phyloP scores from a whole-genome alignment of 53 echinoderm and acorn worm species.

The Zoroaster sp. region DNA sequence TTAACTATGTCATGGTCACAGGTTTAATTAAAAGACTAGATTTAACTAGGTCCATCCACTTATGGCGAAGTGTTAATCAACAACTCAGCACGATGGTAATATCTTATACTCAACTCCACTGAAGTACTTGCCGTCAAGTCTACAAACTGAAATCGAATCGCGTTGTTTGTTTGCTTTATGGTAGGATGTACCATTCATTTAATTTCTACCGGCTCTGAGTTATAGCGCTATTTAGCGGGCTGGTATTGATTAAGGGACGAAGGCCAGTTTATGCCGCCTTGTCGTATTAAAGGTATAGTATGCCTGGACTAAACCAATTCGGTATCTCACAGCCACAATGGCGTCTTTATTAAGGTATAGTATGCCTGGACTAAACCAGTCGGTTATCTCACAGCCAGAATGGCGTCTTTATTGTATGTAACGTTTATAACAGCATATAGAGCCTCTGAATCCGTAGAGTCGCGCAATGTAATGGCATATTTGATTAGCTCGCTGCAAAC shows the following conservation, averaged over 20 bases:
- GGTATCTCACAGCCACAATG: conserved; percentile 16
- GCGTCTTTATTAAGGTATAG: background rate
- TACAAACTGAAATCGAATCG: conserved; percentile 1
- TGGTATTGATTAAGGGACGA: conserved; percentile 21
- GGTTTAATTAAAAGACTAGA: conserved; percentile 30
- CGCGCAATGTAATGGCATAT: too few species aligned
- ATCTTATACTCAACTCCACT: background rate
- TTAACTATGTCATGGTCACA: background rate
- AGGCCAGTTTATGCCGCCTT: background rate
- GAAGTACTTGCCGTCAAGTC: background rate
- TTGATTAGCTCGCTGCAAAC: too few species aligned
- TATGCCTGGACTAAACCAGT: background rate
- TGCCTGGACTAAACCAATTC: background rate
- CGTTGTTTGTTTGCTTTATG: conserved; percentile 14
- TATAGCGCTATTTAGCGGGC: background rate
- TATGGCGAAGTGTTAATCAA: background rate
- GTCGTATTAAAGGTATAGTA: background rate
- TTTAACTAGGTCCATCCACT: background rate
- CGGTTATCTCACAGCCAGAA: conserved; percentile 15
- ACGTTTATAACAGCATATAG: background rate
- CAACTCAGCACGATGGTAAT: background rate
- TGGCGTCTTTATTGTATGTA: conserved; percentile 26
- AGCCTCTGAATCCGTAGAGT: too few species aligned
- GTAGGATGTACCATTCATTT: background rate
- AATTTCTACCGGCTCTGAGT: conserved; percentile 15